Conservation (phyloP, 2,888 invertebrate genomes). For the Polylopha cassiicola region DNA sequence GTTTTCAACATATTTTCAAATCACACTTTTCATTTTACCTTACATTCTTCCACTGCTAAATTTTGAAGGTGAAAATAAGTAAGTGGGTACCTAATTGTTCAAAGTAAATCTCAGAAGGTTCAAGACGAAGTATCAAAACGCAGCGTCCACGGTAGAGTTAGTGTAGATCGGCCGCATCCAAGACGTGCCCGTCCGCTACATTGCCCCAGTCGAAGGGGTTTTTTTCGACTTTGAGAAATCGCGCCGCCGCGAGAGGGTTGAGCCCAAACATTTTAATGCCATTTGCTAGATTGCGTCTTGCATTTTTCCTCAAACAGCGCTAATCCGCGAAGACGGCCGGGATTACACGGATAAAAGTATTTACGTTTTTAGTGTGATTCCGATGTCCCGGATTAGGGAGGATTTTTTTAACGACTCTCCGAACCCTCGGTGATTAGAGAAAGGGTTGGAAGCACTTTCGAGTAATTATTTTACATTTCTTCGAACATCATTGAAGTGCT, state of each 20-base stretch:
- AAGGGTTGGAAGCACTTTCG: slow-evolving; percentile 68
- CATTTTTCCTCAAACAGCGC: slow-evolving; percentile 69
- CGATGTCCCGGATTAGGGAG: slow-evolving; percentile 62
- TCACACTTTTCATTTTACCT: too few species aligned
- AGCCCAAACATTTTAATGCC: slow-evolving; percentile 76
- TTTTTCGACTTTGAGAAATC: slow-evolving; percentile 76
- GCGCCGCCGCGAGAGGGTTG: slow-evolving; percentile 68
- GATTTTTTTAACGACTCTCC: slow-evolving; percentile 64
- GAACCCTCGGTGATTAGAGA: slow-evolving; percentile 60
- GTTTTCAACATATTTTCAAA: too few species aligned
- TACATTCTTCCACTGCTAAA: too few species aligned
- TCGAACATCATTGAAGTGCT: slow-evolving; percentile 42
- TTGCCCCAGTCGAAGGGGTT: slow-evolving; percentile 67
- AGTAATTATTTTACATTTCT: slow-evolving; percentile 71
- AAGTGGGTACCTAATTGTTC: background rate
- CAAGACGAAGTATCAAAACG: slow-evolving; percentile 50
- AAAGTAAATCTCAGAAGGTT: background rate
- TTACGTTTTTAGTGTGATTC: slow-evolving; percentile 72
- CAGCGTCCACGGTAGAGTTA: slow-evolving; percentile 29
- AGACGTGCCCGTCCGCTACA: slow-evolving; percentile 75
- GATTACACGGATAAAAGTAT: slow-evolving; percentile 72
- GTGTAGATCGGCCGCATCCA: slow-evolving; percentile 57
- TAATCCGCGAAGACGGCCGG: slow-evolving; percentile 72
- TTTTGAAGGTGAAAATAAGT: too few species aligned
- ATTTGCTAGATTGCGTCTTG: slow-evolving; percentile 77